Base-by-base conservation (phyloP, 2,797 vertebrate species). In the Neostethus bicornis region DNA sequence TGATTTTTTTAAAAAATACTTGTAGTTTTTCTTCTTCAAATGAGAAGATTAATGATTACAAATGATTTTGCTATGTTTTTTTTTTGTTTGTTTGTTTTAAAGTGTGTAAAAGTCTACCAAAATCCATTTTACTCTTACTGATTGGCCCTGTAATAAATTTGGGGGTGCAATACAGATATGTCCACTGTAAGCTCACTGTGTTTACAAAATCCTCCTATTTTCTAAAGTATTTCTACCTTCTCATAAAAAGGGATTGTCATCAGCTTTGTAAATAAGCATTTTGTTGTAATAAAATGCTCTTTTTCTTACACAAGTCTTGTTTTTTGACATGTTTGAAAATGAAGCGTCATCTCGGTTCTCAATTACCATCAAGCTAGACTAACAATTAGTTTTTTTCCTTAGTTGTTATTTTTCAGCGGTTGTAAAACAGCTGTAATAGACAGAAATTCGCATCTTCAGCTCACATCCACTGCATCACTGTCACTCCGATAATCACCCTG, bases 271-370 rank as follows among this genome's bases (percentile, higher is more conserved):
- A 84, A 92, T 91, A 90, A 84, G 88, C 89, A 88, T 92, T 92
- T 92, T 91, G 79, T 91, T 91, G 73, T 81, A 91, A 87, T 92
- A 92, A 93, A 92, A 91, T 90, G 89, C 84, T 84, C 43, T 89
- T 91, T 90, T 86, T 80, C 51, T 73, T 56, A 73, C 4, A 45
- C 6, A 54, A 29, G 11, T 20, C 60, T 6, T n/a, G 17, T 31
- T 39, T 12, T 7, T 41, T 42, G 24, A 55, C 58, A 57, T 13
- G 10, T 66, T 51, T 50, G 5, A 73, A 32, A 66, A 62, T 75
- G 21, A 0, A 52, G 3, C 61, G 66, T 43, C 41, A 34, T 12
- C 52, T 56, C 7, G 43, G 56, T 41, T 66, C 49, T 37, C 24
- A 59, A 55, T 72, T 61, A 64, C 41, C 59, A 77, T 63, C 37